phyloP scores from a whole-genome alignment of 2,113 vertebrate species.

The Marmota flaviventris region DNA sequence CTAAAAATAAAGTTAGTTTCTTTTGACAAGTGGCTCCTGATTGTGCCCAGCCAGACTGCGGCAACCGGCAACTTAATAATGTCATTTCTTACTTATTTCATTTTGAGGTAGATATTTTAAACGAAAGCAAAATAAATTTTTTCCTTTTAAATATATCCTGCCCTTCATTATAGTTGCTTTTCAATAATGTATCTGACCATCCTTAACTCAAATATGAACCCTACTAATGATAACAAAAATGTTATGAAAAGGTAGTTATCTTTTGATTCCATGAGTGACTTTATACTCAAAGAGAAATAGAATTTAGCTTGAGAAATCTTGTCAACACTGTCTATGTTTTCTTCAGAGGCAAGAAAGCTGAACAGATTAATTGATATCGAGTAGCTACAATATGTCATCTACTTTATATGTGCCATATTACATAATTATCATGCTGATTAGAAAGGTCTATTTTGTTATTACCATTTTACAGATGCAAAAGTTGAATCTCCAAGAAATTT shows the following conservation, averaged over 20 bases:
- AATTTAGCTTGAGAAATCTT: conserved; percentile 21
- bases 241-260: neutral
- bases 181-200: neutral
- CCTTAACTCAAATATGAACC: conserved; percentile 17
- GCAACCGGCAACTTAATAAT: neutral
- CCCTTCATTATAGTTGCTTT: conserved; percentile 38
- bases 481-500: neutral
- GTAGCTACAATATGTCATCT: neutral
- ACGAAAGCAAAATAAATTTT: conserved; percentile 41
- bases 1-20: too few relatives aligned
- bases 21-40: too few relatives aligned
- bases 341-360: neutral
- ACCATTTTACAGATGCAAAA: neutral
- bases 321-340: neutral
- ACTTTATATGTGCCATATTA: neutral
- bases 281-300: neutral
- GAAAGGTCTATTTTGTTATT: neutral
- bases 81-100: neutral
- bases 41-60: too few relatives aligned
- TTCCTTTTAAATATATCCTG: neutral
- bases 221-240: neutral
- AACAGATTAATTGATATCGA: neutral
- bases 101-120: conserved; percentile 7
- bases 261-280: neutral
- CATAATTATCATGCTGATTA: neutral